Percentiles rank a stretch among this genome's conserved stretches.
Conservation (phyloP, 2,113 vertebrate genomes). For the Pungitius pungitius region DNA sequence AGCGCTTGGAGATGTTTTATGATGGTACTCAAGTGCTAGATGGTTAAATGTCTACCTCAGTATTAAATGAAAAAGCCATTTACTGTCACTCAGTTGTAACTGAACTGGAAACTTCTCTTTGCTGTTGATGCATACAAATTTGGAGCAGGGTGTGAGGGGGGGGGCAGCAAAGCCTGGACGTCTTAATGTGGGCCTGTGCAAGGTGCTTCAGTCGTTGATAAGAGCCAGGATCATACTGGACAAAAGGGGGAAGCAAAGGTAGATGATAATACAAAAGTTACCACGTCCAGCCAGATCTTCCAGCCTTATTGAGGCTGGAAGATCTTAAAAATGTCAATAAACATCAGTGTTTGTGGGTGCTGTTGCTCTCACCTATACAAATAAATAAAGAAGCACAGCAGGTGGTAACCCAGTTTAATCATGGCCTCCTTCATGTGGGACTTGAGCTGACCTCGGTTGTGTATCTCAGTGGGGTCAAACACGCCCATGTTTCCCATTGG, state of each 20-base stretch:
- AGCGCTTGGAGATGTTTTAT: not conserved
- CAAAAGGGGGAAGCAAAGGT: slow-evolving; percentile 39
- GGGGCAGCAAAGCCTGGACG: slow-evolving; percentile 34
- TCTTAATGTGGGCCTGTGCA: slow-evolving; percentile 45
- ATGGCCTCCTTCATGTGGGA: slow-evolving; percentile 99
- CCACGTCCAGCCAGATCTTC: too few species aligned
- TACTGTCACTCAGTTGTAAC: not conserved
- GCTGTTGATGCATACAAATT: slow-evolving; percentile 32
- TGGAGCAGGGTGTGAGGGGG: not conserved
- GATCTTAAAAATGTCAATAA: not conserved
- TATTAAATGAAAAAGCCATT: not conserved
- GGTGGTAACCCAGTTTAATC: slow-evolving; percentile 97
- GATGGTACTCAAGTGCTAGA: not conserved
- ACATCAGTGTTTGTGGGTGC: not conserved
- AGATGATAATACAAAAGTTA: slow-evolving; percentile 18
- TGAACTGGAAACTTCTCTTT: not conserved
- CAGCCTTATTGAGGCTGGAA: too few species aligned
- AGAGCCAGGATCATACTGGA: slow-evolving; percentile 98
- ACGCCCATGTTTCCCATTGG: slow-evolving; percentile 98
- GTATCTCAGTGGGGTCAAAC: slow-evolving; percentile 98
- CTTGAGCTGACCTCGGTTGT: slow-evolving; percentile 96
- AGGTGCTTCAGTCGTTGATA: slow-evolving; percentile 91
- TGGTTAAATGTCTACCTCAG: slow-evolving; percentile 36
- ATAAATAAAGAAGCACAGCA: slow-evolving; percentile 99
- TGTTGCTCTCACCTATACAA: slow-evolving; percentile 90